phyloP scores from a whole-genome alignment of 2,113 vertebrate species.

The Muscicapa adusta region DNA sequence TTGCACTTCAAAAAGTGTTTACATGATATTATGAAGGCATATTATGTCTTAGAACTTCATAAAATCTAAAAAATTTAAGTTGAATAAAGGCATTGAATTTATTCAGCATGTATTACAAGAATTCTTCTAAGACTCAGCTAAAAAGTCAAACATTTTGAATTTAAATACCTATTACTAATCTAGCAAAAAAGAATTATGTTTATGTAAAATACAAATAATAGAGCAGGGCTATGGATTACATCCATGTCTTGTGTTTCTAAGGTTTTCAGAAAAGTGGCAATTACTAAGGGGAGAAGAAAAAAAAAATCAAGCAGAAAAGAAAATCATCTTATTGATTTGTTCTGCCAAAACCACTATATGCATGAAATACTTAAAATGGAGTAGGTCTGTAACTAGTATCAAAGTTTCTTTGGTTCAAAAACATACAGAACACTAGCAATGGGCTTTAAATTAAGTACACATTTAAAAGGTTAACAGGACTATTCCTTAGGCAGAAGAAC shows the following conservation, averaged over 20 bases:
- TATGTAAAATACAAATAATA: background rate
- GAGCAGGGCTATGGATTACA: background rate
- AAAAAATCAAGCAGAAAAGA: background rate
- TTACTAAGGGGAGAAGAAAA: background rate
- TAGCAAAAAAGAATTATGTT: background rate
- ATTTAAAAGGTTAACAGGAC: constrained; percentile 49
- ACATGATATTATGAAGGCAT: background rate
- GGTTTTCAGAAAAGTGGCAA: background rate
- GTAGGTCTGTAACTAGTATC: background rate
- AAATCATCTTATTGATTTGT: constrained; percentile 5
- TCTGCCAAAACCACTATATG: background rate
- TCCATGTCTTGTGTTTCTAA: background rate
- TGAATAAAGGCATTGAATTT: background rate
- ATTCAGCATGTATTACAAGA: background rate
- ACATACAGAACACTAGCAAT: background rate
- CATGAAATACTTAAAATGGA: constrained; percentile 2
- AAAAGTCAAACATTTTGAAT: background rate
- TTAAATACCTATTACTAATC: background rate
- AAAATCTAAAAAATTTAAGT: background rate
- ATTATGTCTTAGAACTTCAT: background rate
- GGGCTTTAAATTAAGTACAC: constrained; percentile 50
- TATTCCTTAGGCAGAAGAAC: constrained; percentile 43
- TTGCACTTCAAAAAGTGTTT: background rate
- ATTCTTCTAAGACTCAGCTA: background rate
- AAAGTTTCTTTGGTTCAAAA: constrained; percentile 41